phyloP scores from a whole-genome alignment of 2,888 invertebrate genomes.

The Neria commutata region DNA sequence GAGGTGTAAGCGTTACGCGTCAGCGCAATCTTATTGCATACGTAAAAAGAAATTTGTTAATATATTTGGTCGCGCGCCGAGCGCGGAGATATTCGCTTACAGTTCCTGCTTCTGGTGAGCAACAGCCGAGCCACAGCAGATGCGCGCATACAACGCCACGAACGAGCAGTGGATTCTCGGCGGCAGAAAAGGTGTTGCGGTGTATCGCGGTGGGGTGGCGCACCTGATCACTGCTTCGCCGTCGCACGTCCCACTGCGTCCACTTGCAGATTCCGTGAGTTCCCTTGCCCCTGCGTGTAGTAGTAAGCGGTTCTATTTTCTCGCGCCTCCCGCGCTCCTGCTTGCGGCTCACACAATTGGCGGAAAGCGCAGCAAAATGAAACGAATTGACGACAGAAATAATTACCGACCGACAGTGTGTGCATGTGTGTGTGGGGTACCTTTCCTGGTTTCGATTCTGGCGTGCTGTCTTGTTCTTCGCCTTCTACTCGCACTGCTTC shows the following conservation, averaged over 20 bases:
- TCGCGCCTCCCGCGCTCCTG: not conserved
- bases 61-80: slow-evolving; percentile 37
- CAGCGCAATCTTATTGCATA: slow-evolving; percentile 52
- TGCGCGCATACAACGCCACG: slow-evolving; percentile 13
- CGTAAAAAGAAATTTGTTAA: slow-evolving; percentile 40
- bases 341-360: too few species aligned
- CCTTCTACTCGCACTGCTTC: too few species aligned
- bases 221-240: slow-evolving; percentile 44
- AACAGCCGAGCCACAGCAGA: slow-evolving; percentile 14
- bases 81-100: slow-evolving; percentile 36
- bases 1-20: slow-evolving; percentile 33
- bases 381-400: slow-evolving; percentile 19
- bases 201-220: slow-evolving; percentile 22
- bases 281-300: slow-evolving; percentile 2
- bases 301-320: slow-evolving; percentile 6
- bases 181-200: not conserved
- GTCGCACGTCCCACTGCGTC: slow-evolving; percentile 5
- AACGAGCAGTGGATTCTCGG: not conserved
- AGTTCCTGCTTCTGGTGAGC: slow-evolving; percentile 52
- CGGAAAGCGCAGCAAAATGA: slow-evolving; percentile 41
- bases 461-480: too few species aligned
- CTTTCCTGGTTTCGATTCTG: slow-evolving; percentile 43
- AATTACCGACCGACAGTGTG: slow-evolving; percentile 15
- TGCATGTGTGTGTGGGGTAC: slow-evolving; percentile 27
- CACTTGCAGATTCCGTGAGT: not conserved